A percentile compares a stretch with the other conserved stretches of the same genome.
Conservation (phyloP, 2,888 invertebrate genomes). For the Drosophila subsilvestris region DNA sequence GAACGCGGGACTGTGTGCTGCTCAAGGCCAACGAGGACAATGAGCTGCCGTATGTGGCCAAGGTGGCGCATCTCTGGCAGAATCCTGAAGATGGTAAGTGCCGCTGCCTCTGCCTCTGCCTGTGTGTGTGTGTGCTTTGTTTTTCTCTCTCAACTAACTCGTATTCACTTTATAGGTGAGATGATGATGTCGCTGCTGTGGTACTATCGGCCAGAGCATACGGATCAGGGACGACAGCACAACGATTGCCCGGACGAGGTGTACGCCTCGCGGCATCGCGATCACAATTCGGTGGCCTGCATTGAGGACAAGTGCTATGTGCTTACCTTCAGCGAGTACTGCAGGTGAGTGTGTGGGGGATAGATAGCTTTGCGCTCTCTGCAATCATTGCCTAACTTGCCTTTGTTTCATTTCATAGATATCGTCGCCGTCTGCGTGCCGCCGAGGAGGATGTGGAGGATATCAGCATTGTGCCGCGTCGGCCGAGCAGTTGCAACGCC, state of each 20-base stretch:
- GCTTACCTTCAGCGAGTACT: conserved; percentile 97
- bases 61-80: conserved; percentile 97
- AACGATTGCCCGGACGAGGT: conserved; percentile 95
- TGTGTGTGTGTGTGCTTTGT: too few relatives aligned
- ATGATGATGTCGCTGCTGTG: conserved; percentile 99
- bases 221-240: conserved; percentile 93
- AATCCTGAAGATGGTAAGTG: conserved; percentile 93
- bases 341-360: conserved; percentile 88
- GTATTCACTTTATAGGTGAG: conserved; percentile 91
- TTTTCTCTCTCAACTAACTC: neutral
- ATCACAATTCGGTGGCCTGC: conserved; percentile 97
- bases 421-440: conserved; percentile 92
- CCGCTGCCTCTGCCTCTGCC: too few relatives aligned
- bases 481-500: conserved; percentile 50
- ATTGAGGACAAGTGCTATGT: conserved; percentile 99
- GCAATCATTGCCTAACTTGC: neutral
- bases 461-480: conserved; percentile 90
- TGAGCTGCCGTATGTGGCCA: conserved; percentile 96
- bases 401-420: conserved; percentile 86
- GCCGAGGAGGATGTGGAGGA: conserved; percentile 90
- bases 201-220: conserved; percentile 99
- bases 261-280: conserved; percentile 97
- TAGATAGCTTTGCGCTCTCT: too few relatives aligned
- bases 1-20: conserved; percentile 95
- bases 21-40: conserved; percentile 93